A percentile compares a stretch with the other conserved stretches of the same genome.
Conservation (phyloP, 2,888 invertebrate genomes). For the Eupithecia abbreviata region DNA sequence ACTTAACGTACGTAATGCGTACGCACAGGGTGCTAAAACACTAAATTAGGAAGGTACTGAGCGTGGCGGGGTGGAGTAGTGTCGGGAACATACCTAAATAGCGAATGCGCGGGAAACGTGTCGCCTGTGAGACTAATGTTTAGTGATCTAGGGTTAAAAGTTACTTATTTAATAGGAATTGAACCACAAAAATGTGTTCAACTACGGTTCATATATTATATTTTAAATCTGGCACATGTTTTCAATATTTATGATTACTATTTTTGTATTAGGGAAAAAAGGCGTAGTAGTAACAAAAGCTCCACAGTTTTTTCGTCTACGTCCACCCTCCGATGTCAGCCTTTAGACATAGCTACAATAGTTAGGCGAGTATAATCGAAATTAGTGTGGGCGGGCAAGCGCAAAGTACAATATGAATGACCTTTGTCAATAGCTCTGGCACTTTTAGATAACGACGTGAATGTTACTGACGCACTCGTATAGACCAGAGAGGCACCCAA, state of each 20-base stretch:
- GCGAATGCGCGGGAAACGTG: too few species aligned
- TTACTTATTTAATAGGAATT: background rate
- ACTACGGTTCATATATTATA: background rate
- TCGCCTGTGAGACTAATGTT: too few species aligned
- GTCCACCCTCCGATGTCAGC: constrained; percentile 1
- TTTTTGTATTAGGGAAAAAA: background rate
- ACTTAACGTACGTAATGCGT: too few species aligned
- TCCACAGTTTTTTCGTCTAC: background rate
- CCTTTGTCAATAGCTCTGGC: constrained; percentile 77
- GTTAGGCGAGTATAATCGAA: constrained; percentile 65
- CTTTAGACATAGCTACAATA: constrained; percentile 6
- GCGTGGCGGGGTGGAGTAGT: too few species aligned
- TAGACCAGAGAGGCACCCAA: too few species aligned
- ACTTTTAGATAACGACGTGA: constrained; percentile 52
- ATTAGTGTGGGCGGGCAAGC: constrained; percentile 72
- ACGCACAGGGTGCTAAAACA: too few species aligned
- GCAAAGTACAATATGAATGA: constrained; percentile 78
- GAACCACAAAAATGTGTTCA: background rate
- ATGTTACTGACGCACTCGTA: constrained; percentile 15
- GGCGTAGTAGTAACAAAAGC: background rate
- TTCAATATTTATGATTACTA: background rate
- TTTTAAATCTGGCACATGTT: background rate
- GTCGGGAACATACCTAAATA: too few species aligned
- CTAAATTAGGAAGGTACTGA: too few species aligned
- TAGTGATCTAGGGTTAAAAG: too few species aligned